Evolutionary conservation across 2,888 invertebrate genomes (phyloP).

Genomic region (Smittia sp.): DNA sequence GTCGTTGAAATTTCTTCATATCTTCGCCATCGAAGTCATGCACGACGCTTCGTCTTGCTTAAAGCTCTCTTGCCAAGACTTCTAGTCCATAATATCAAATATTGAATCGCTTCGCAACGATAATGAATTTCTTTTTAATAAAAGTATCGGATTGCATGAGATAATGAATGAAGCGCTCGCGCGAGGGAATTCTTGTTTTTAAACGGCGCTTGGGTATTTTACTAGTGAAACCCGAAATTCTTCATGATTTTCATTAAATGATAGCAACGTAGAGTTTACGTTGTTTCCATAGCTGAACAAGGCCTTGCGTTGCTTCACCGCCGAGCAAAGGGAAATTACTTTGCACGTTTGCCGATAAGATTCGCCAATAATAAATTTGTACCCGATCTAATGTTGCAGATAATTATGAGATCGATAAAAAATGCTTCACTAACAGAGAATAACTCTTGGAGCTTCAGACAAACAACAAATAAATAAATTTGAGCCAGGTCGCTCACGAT

Average conservation of each 20-base stretch:
- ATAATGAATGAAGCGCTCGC: background rate
- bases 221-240: slow-evolving; percentile 11
- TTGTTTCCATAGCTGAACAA: too few relatives aligned
- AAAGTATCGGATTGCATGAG: background rate
- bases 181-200: background rate
- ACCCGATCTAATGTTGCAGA: too few relatives aligned
- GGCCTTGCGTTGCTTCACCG: too few relatives aligned
- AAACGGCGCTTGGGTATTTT: background rate
- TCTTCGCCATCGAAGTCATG: background rate
- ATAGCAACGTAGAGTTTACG: background rate
- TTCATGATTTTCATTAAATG: slow-evolving; percentile 37
- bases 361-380: too few relatives aligned
- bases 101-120: slow-evolving; percentile 1
- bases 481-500: too few relatives aligned
- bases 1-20: background rate
- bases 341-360: too few relatives aligned
- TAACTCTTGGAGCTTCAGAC: too few relatives aligned
- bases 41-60: background rate
- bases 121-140: slow-evolving; percentile 20
- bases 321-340: too few relatives aligned
- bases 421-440: too few relatives aligned
- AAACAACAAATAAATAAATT: too few relatives aligned
- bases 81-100: slow-evolving; percentile 1
- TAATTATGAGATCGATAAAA: too few relatives aligned
- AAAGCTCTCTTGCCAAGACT: slow-evolving; percentile 1